Evolutionary conservation across 2,888 invertebrate species (phyloP).

Genomic region (Fragum fragum): DNA sequence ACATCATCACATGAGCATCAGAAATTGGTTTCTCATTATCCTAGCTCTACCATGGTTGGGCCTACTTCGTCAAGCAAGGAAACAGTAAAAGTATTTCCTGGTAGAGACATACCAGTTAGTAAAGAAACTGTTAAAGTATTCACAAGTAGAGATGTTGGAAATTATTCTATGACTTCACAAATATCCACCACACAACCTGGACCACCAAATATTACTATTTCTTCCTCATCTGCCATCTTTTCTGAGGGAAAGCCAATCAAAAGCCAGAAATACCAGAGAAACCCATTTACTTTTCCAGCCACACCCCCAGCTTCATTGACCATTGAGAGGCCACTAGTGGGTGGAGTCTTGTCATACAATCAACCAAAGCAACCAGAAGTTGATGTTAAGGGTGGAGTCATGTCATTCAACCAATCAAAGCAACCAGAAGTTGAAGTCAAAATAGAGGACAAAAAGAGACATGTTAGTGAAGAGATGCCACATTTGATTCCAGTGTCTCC

Average conservation of each 20-base stretch:
- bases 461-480: conserved; percentile 72
- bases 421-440: conserved; percentile 23
- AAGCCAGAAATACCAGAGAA: conserved; percentile 55
- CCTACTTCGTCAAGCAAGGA: not conserved
- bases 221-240: conserved; percentile 48
- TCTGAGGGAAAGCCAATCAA: conserved; percentile 49
- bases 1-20: conserved; percentile 22
- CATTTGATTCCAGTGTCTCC: conserved; percentile 65
- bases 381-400: conserved; percentile 14
- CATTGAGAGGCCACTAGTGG: conserved; percentile 54
- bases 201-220: conserved; percentile 63
- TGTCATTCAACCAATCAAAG: conserved; percentile 46
- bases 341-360: conserved; percentile 17
- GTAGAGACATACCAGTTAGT: conserved; percentile 1
- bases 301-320: conserved; percentile 62
- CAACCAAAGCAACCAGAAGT: conserved; percentile 50
- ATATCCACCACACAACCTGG: conserved; percentile 56
- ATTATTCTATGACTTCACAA: conserved; percentile 13
- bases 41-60: not conserved
- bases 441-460: conserved; percentile 54
- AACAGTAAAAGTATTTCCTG: conserved; percentile 32
- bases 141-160: conserved; percentile 16
- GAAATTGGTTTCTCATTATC: conserved; percentile 15
- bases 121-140: not conserved
- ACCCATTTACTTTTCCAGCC: conserved; percentile 68